Evolutionary conservation across 2,113 vertebrate genomes (phyloP).

Genomic region (Tursiops truncatus): DNA sequence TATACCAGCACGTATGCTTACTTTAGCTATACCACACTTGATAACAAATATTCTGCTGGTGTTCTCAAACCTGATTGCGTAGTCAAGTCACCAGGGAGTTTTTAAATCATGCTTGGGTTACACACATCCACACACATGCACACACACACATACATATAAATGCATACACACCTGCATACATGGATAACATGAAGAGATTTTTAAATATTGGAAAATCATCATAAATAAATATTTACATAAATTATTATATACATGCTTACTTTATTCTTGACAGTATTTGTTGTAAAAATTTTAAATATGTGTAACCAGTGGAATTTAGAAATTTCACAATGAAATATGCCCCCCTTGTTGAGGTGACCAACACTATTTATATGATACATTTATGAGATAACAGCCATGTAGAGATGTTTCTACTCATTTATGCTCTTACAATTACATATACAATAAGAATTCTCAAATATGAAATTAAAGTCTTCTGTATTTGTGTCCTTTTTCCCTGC

Average conservation of each 20-base stretch:
- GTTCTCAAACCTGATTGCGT: fast-evolving
- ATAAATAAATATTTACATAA: background rate
- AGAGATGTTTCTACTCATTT: background rate
- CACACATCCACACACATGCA: background rate
- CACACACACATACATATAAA: too few relatives aligned
- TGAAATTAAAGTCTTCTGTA: background rate
- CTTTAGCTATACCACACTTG: fast-evolving
- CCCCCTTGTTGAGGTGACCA: background rate
- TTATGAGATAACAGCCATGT: background rate
- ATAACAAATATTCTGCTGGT: background rate
- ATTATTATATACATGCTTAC: background rate
- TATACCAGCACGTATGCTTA: background rate
- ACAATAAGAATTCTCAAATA: background rate
- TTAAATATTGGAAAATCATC: background rate
- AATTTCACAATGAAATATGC: background rate
- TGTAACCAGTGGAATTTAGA: background rate
- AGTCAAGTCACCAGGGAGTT: background rate
- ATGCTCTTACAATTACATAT: background rate
- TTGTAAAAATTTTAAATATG: background rate
- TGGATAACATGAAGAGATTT: background rate
- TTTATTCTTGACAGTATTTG: background rate
- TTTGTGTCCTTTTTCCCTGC: background rate
- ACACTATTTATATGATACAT: background rate
- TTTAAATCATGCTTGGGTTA: background rate
- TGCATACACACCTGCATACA: too few relatives aligned